Evolutionary conservation across 2,797 vertebrate species (phyloP), one percentile per base, ranked within the genome.

Genomic region (Rhynchotus rufescens): DNA sequence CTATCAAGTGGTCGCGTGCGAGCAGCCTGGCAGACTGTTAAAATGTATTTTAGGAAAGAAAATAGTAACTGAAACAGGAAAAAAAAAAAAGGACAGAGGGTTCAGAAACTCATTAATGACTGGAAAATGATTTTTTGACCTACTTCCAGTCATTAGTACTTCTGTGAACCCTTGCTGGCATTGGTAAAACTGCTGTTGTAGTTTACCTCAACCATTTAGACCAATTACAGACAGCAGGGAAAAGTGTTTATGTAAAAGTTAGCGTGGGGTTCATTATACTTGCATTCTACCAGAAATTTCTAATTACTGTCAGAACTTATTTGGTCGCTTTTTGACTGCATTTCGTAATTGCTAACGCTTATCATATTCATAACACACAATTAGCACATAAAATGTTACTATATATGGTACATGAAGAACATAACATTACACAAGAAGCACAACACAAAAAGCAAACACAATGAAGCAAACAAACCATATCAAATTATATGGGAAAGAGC

Each of bases 321-420:
- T 96, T 97, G 96, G 97, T 96, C 97, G 95, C 93, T 97, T 98
- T 98, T 97, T 97, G 96, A 97, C 97, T 97, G 95, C 97, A 96
- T 97, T 97, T 96, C 62, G 68, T 97, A 98, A 98, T 96, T 97
- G 96, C 97, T 96, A 97, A 96, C 25, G 96, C 97, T 98, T 96
- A 97, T 96, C 96, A 95, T 97, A 97, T 96, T 97, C 96, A 97
- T 98, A 97, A 97, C 97, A 98, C 96, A 98, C 97, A 98, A 98
- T 97, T 97, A 97, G 97, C 97, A 97, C 97, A 96, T 97, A 97
- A 97, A 98, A 97, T 96, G 96, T 96, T 96, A 97, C 97, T 96
- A 95, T 96, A 95, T 97, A 95, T 96, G 96, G 96, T 97, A 96
- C 96, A 97, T 97, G 96, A 97, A 97, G 96, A 97, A 98, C 94